Percentiles rank a stretch among this genome's conserved stretches.
Conservation (phyloP, 2,888 invertebrate genomes). For the Sisyra terminalis region DNA sequence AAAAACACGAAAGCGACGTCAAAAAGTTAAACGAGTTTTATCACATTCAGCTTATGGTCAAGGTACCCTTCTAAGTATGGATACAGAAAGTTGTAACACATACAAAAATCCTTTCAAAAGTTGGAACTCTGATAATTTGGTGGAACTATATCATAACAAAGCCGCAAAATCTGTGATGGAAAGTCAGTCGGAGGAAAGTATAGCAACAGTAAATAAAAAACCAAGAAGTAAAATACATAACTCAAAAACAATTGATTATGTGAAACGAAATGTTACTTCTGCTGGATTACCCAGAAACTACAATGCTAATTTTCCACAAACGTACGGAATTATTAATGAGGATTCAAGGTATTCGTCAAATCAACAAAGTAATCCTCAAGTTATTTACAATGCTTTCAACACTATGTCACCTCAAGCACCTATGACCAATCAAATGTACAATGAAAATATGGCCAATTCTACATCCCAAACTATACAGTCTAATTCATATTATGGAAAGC, state of each 20-base stretch:
- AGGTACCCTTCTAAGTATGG: too few species aligned
- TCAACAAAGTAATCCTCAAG: neutral
- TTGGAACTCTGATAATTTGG: conserved; percentile 17
- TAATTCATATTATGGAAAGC: conserved; percentile 9
- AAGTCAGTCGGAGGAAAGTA: neutral
- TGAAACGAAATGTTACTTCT: neutral
- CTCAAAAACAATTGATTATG: neutral
- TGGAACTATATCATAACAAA: conserved; percentile 26
- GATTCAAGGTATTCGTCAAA: neutral
- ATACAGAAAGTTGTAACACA: too few species aligned
- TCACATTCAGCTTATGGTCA: neutral
- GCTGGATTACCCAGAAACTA: neutral
- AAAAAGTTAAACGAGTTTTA: neutral
- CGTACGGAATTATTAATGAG: neutral
- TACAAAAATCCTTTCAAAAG: neutral
- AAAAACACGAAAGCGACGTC: too few species aligned
- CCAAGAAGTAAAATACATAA: neutral
- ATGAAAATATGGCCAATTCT: too few species aligned
- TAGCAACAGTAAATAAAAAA: neutral
- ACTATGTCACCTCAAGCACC: neutral
- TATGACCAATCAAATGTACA: too few species aligned
- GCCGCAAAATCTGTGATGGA: conserved; percentile 17
- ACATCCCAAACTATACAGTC: too few species aligned
- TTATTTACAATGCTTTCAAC: neutral
- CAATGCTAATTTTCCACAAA: neutral